phyloP scores from a whole-genome alignment of 2,888 invertebrate species.

The Lacanobia oleracea region DNA sequence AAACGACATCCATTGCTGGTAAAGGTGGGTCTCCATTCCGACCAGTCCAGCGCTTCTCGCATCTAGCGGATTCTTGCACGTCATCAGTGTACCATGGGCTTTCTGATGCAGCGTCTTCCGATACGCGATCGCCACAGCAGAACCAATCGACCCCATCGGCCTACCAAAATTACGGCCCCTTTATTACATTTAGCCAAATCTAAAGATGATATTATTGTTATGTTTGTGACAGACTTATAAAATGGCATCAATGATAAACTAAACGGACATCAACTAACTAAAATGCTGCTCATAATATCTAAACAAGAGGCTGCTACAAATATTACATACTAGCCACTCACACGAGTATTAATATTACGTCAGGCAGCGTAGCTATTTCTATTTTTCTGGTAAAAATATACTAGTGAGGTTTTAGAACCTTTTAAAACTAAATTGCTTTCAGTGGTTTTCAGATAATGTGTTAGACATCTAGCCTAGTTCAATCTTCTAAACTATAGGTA shows the following conservation, averaged over 20 bases:
- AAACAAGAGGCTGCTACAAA: neutral
- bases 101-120: too few relatives aligned
- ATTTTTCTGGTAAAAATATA: conserved; percentile 4
- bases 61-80: too few relatives aligned
- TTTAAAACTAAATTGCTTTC: conserved; percentile 45
- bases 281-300: neutral
- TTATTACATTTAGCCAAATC: too few relatives aligned
- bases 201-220: too few relatives aligned
- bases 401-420: conserved; percentile 13
- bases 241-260: neutral
- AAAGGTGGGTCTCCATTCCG: too few relatives aligned
- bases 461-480: neutral
- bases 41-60: too few relatives aligned
- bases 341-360: conserved; percentile 4
- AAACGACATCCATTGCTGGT: too few relatives aligned
- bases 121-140: too few relatives aligned
- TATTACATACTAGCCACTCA: conserved; percentile 15
- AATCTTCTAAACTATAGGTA: conserved; percentile 23
- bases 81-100: too few relatives aligned
- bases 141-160: too few relatives aligned
- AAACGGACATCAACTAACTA: neutral
- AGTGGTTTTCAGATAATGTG: conserved; percentile 7
- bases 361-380: neutral
- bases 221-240: too few relatives aligned
- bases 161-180: too few relatives aligned